phyloP scores from a whole-genome alignment of 2,113 vertebrate genomes.

The Mungos mungo region DNA sequence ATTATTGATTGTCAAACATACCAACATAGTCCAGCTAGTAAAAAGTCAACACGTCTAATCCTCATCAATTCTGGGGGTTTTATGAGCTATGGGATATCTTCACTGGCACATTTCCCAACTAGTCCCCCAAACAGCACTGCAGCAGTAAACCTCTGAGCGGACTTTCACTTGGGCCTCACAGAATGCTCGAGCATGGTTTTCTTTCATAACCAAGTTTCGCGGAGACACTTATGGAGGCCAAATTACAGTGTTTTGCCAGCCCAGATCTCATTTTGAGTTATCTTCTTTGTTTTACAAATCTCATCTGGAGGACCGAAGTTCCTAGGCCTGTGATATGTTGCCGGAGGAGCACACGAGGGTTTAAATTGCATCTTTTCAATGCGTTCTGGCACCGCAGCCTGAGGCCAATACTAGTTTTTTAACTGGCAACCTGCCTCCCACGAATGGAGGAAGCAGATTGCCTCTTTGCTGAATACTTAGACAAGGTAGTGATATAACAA shows the following conservation, averaged over 20 bases:
- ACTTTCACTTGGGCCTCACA: not conserved
- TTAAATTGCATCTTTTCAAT: slow-evolving; percentile 85
- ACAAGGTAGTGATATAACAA: slow-evolving; percentile 94
- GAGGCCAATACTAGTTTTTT: slow-evolving; percentile 85
- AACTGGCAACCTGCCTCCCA: slow-evolving; percentile 87
- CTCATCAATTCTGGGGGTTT: not conserved
- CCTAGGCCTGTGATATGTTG: slow-evolving; percentile 78
- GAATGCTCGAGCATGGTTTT: not conserved
- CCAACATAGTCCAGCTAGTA: not conserved
- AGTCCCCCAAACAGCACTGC: not conserved
- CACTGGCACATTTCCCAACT: not conserved
- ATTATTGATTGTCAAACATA: not conserved
- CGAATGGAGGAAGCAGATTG: slow-evolving; percentile 88
- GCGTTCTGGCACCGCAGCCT: slow-evolving; percentile 86
- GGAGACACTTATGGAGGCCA: slow-evolving; percentile 55
- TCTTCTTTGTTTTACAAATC: slow-evolving; percentile 80
- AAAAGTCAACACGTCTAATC: not conserved
- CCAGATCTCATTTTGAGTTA: slow-evolving; percentile 68
- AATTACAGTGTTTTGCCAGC: not conserved
- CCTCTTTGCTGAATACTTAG: slow-evolving; percentile 88
- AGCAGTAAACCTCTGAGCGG: not conserved
- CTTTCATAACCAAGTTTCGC: slow-evolving; percentile 49
- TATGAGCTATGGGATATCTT: not conserved
- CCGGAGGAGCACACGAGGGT: slow-evolving; percentile 80
- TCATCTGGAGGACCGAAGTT: slow-evolving; percentile 78